Conservation (phyloP, 2,888 invertebrate genomes). For the Pristionchus arcanus region DNA sequence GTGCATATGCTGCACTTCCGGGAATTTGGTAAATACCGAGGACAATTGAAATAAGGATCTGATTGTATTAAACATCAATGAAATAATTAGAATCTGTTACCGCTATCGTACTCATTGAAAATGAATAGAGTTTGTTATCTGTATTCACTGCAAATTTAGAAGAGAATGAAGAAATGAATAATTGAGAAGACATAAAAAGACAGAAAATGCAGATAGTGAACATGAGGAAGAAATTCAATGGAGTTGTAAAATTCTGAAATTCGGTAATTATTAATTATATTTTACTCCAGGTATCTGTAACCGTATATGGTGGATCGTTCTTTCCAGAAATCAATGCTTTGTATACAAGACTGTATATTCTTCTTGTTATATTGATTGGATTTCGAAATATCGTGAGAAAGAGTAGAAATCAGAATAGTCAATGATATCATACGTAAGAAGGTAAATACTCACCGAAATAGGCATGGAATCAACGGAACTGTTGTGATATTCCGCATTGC, state of each 20-base stretch:
- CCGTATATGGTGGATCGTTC: neutral
- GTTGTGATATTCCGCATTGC: neutral
- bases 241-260: neutral
- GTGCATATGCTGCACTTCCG: neutral
- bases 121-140: neutral
- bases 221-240: conserved; percentile 3
- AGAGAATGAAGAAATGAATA: neutral
- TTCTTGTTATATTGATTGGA: neutral
- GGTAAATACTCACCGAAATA: neutral
- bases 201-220: neutral
- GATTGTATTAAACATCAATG: neutral
- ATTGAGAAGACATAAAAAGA: neutral
- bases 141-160: neutral
- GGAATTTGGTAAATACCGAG: neutral
- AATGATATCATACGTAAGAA: neutral
- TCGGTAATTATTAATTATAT: neutral
- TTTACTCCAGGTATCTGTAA: neutral
- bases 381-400: neutral
- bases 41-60: neutral
- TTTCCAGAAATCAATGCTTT: neutral
- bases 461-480: neutral
- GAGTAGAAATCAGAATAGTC: neutral
- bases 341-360: neutral
- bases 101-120: neutral
- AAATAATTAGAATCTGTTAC: neutral